Base-by-base conservation (phyloP, 2,888 invertebrate genomes). In the Matsumyia berberina region DNA sequence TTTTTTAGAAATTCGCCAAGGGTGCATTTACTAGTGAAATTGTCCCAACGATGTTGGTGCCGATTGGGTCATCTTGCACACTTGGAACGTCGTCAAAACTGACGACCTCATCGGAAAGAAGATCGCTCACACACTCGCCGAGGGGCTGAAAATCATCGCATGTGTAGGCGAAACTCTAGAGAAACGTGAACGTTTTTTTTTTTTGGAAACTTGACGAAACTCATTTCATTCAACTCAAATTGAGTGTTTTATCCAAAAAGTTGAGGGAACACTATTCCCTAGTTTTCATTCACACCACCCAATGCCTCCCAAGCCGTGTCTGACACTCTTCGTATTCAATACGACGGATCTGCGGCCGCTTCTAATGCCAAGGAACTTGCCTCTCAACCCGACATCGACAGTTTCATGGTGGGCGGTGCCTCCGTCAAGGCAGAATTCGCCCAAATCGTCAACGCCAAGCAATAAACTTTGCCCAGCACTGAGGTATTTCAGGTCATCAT, bases 321-420 rank as follows among this genome's bases (percentile, higher is more conserved):
- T 0, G 94, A 94, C 19, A 91, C 93, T 0, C 93, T 96, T 2
- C 94, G 99, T 88, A 99, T 99, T 90, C 97, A 99, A 90, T 99
- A 99, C 90, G 99, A 99, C 67, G 99, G 99, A 53, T 99, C 99
- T 0, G 99, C 99, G 0, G 99, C 97, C 6, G 98, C 96, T 15
- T 95, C 94, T 53, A 99, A 97, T 90, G 97, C 97, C 87, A 95
- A 95, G 90, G 98, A 99, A 88, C 93, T 99, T 58, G 98, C 96
- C 0, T 94, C 95, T 72, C 95, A 97, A 90, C 94, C 95, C 4
- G 99, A 99, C 90, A 98, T 99, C 88, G 99, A 99, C 93, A 99
- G 99, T 5, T 99, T 99, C 92, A 94, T 99, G 12, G 99, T 99
- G 5, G 99, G 99, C 15, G 99, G 99, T 17, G 99, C 99, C 49